Evolutionary conservation across 1,140 invertebrate species (phyloP), one percentile per base, ranked within the genome.

Genomic region (Dendrolimus punctatus): DNA sequence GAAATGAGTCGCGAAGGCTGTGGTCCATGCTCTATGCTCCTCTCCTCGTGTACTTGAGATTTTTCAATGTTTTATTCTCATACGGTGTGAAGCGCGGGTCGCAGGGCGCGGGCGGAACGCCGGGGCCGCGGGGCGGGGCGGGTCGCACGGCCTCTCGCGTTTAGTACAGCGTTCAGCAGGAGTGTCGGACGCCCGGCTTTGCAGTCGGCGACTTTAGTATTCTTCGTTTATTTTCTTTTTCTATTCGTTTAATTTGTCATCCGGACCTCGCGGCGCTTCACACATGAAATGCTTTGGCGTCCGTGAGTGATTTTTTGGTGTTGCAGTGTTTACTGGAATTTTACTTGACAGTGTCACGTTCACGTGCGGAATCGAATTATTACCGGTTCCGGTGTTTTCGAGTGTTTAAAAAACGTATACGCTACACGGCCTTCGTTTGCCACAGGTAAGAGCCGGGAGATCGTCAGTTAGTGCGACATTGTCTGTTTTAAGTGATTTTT

Each of bases 181-280:
- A 83, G 82, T 80, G 78, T 75, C 80, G 82, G 77, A 82, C 82
- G 82, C 80, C 71, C 78, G 80, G 74, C 76, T 82, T 75, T 53
- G 65, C 72, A 78, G 72, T 77, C 77, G 74, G 69, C 79, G 74
- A 82, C 68, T 79, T 85, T 83, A 79, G 75, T 81, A 81, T 85
- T 85, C 76, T 84, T 83, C 79, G 76, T 83, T 85, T 84, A 80
- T 85, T 85, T 85, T 84, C 80, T 85, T 85, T 54, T 85, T 85
- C 79, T 82, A 84, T 84, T 85, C 80, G 74, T 85, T 85, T 83
- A 74, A 78, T 83, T 85, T 82, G 64, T 73, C 72, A 71, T 66
- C 75, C 64, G 64, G 63, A 64, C 66, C 66, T 66, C 64, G 59
- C 60, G 55, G 55, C 68, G 64, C 56, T 59, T 62, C 59, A 67